Percentiles rank a stretch among this genome's conserved stretches.
Conservation (phyloP, 2,888 invertebrate genomes). For the Nezara viridula region DNA sequence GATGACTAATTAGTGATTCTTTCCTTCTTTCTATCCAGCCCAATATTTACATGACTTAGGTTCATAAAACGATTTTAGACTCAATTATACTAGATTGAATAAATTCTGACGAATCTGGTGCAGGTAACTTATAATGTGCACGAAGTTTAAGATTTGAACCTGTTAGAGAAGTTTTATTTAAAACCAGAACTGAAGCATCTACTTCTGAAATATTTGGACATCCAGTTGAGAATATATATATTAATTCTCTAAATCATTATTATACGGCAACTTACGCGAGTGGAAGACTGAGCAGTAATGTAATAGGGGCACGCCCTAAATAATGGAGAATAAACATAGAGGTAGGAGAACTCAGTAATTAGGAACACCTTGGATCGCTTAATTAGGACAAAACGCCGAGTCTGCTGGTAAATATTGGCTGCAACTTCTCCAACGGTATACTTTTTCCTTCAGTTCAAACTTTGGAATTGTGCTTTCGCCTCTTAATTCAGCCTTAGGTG, state of each 20-base stretch:
- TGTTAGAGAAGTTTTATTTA: no score
- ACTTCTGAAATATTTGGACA: neutral
- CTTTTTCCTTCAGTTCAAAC: slow-evolving; percentile 44
- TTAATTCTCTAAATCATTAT: neutral
- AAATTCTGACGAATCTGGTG: no score
- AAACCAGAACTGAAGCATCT: no score
- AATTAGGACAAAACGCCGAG: slow-evolving; percentile 36
- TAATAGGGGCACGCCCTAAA: slow-evolving; percentile 22
- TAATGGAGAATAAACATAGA: slow-evolving; percentile 56
- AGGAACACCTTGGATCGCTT: slow-evolving; percentile 52
- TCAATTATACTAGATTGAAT: no score
- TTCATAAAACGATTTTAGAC: no score
- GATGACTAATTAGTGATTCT: no score
- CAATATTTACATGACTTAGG: no score
- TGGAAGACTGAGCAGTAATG: neutral
- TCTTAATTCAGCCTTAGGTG: neutral
- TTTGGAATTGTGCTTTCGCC: neutral
- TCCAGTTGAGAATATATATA: neutral
- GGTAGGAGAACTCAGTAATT: slow-evolving; percentile 47
- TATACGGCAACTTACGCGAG: neutral
- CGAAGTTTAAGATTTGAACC: no score
- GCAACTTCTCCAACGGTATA: neutral
- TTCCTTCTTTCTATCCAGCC: no score
- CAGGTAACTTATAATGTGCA: no score
- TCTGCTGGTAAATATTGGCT: slow-evolving; percentile 48